These are phyloP conservation scores for Hippasteria phrygiana DNA, from an alignment of 53 echinoderm and acorn worm species.

Conservation along the genomic window DNA sequence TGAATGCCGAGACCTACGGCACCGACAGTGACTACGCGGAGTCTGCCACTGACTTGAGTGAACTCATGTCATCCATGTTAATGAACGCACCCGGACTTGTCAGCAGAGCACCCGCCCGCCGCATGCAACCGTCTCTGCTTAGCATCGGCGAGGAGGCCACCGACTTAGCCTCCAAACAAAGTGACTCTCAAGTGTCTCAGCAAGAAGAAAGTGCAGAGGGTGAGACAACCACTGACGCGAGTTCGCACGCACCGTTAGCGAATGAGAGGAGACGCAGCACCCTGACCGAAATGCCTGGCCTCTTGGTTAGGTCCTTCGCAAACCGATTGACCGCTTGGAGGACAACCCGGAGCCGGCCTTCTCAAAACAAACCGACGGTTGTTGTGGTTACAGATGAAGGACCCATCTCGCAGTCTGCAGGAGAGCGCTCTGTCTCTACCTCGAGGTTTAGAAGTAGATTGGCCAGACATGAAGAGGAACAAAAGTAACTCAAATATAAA, in stretches of 20 bases:
- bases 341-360: conserved; percentile 23
- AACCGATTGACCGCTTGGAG: conserved; percentile 46
- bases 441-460: conserved; percentile 32
- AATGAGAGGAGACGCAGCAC: conserved; percentile 55
- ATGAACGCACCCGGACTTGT: conserved; percentile 65
- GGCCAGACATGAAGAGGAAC: conserved; percentile 5
- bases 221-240: not conserved
- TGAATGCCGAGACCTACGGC: conserved; percentile 57
- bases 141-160: conserved; percentile 43
- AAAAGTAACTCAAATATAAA: not conserved
- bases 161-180: not conserved
- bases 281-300: conserved; percentile 38
- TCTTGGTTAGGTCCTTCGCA: conserved; percentile 38
- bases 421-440: not conserved
- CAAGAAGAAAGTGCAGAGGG: not conserved
- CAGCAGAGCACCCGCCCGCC: conserved; percentile 15
- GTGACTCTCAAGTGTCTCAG: not conserved
- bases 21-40: conserved; percentile 63
- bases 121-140: conserved; percentile 29
- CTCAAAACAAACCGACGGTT: not conserved
- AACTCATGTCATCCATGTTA: conserved; percentile 57
- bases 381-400: conserved; percentile 16
- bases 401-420: not conserved
- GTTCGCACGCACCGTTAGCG: not conserved
- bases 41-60: conserved; percentile 55